Base-by-base conservation (phyloP, 2,888 invertebrate species). In the Sinelater perroti region DNA sequence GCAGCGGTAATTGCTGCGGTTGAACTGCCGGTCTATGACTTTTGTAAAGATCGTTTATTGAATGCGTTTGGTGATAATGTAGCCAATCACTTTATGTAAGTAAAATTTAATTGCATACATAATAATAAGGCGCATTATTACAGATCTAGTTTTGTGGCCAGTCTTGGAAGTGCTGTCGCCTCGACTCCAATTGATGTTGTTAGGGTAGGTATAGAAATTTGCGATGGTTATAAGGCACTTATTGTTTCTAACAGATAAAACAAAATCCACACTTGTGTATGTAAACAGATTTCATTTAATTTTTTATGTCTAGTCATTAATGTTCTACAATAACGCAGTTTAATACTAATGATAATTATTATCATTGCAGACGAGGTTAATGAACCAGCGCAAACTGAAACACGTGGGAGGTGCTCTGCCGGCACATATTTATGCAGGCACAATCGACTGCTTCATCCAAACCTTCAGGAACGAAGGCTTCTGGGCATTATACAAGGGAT, bases 121-220 rank as follows among this genome's bases (percentile, higher is more conserved):
- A 16, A 4, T n/a, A n/a, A n/a, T n/a, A n/a, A n/a, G n/a, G n/a
- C n/a, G 14, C n/a, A 2, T 80, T 83, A 50, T 20, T 40, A n/a
- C 78, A 91, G 91, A 67, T 93, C 96, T 61, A 95, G 95, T 81
- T 87, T 94, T 78, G 82, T 93, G 69, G 95, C 97, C 64, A 95
- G 95, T 75, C 83, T 96, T 71, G 93, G 93, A 64, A 95, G 95
- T 74, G 95, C 96, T 21, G 83, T 97, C 60, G 95, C 95, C 57
- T 95, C 95, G 56, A 96, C 94, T 53, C 97, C 97, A 20, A 88
- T 97, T 54, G 96, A 97, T 80, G 96, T 97, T 60, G 86, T 96
- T 59, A 83, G 95, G 81, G 95, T 95, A 77, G 82, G 86, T 80
- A 56, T 42, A 33, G 8, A 28, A 24, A 28, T 5, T 28, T 2